Percentiles rank a stretch among this genome's conserved stretches.
Conservation (phyloP, 2,113 vertebrate genomes). For the Barbus barbus region DNA sequence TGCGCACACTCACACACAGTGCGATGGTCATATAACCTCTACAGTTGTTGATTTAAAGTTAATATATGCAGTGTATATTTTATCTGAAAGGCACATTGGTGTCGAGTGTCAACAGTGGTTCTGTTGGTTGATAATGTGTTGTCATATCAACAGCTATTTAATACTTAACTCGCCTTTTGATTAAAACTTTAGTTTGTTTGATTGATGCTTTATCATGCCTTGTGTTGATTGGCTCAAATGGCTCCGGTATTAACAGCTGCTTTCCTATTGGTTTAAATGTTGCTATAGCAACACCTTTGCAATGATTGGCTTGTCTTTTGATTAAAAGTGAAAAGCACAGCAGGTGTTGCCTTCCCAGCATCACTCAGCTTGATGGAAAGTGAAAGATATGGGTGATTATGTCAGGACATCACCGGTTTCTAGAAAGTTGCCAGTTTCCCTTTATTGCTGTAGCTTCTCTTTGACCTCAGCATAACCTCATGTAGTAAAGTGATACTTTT, state of each 20-base stretch:
- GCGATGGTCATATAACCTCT: slow-evolving; percentile 28
- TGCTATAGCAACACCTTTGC: slow-evolving; percentile 41
- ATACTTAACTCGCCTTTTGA: not conserved
- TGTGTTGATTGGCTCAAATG: not conserved
- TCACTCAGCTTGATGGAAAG: not conserved
- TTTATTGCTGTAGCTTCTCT: not conserved
- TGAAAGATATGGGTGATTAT: not conserved
- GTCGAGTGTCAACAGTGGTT: not conserved
- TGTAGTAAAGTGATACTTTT: not conserved
- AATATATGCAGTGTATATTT: not conserved
- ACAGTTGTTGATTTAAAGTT: not conserved
- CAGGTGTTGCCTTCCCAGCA: not conserved
- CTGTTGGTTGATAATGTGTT: not conserved
- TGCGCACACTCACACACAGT: not conserved
- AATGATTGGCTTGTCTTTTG: not conserved
- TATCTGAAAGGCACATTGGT: not conserved
- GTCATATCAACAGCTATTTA: not conserved
- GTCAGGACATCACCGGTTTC: not conserved
- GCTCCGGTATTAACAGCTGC: not conserved
- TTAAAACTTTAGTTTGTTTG: not conserved
- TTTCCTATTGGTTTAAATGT: slow-evolving; percentile 7
- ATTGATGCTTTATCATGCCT: not conserved
- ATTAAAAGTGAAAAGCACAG: slow-evolving; percentile 31
- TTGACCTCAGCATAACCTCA: slow-evolving; percentile 9
- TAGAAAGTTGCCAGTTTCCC: not conserved